A percentile compares a stretch with the other conserved stretches of the same genome.
phyloP scores from a whole-genome alignment of 2,888 invertebrate species.

The Drosophila pseudotalamancana region DNA sequence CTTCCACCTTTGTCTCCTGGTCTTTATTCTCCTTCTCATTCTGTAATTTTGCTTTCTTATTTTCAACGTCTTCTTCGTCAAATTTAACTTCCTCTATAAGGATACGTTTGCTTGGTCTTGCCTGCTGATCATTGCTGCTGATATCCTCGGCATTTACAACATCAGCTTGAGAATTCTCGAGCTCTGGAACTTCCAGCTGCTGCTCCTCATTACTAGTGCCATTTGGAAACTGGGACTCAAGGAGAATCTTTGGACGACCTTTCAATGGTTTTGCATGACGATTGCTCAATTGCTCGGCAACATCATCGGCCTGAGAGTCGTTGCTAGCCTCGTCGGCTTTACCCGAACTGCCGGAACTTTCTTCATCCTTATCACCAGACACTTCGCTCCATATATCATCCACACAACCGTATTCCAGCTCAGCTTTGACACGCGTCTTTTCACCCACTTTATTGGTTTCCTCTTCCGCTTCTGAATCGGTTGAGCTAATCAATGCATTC shows the following conservation, averaged over 20 bases:
- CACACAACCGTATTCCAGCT: slow-evolving; percentile 48
- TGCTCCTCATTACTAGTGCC: neutral
- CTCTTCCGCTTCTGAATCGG: slow-evolving; percentile 80
- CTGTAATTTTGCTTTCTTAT: neutral
- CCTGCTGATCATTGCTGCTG: neutral
- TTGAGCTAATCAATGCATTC: slow-evolving; percentile 66
- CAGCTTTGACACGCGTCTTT: slow-evolving; percentile 50
- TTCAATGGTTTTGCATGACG: slow-evolving; percentile 24
- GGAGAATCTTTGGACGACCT: slow-evolving; percentile 47
- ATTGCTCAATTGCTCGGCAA: slow-evolving; percentile 37
- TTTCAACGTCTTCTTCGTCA: neutral
- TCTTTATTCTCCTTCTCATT: neutral
- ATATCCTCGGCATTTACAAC: neutral
- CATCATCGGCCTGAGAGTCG: slow-evolving; percentile 34
- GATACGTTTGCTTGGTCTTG: slow-evolving; percentile 13
- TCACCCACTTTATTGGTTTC: slow-evolving; percentile 35
- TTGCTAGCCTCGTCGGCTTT: slow-evolving; percentile 44
- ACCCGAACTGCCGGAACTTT: slow-evolving; percentile 44
- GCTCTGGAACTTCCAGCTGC: neutral
- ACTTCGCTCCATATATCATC: slow-evolving; percentile 66
- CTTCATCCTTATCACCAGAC: slow-evolving; percentile 15
- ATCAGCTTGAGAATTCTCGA: neutral
- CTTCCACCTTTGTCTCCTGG: neutral
- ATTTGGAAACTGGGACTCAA: slow-evolving; percentile 29
- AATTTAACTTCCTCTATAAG: slow-evolving; percentile 41